Conservation (phyloP, 2,113 vertebrate genomes). For the Eubucco bourcierii region DNA sequence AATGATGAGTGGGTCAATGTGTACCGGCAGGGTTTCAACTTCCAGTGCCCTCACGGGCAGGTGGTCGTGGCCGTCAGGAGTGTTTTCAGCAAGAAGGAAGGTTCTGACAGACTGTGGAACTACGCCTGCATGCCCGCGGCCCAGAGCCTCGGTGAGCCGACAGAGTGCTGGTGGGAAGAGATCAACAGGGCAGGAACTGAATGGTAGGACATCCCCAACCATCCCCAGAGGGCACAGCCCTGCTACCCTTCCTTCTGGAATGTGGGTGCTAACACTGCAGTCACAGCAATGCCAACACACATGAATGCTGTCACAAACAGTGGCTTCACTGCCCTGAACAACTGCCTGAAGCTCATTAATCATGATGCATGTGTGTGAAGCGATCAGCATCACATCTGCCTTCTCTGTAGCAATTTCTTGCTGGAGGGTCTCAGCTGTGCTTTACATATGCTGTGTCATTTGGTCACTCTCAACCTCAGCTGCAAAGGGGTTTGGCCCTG, state of each 20-base stretch:
- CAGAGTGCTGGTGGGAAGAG: constrained; percentile 99
- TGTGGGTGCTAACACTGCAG: background rate
- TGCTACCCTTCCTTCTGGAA: background rate
- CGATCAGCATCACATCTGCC: background rate
- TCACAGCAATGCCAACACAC: background rate
- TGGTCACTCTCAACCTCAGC: background rate
- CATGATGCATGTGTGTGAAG: background rate
- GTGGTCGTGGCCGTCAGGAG: constrained; percentile 89
- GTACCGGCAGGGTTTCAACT: constrained; percentile 94
- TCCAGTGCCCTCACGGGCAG: constrained; percentile 93
- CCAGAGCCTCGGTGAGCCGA: constrained; percentile 85
- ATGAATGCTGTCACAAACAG: background rate
- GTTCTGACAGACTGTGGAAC: constrained; percentile 91
- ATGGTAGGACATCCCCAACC: constrained; percentile 83
- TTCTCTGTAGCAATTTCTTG: background rate
- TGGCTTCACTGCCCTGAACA: background rate
- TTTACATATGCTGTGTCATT: background rate
- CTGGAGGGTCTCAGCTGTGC: background rate
- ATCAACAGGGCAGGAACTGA: constrained; percentile 90
- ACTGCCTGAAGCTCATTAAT: background rate
- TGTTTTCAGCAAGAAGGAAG: constrained; percentile 88
- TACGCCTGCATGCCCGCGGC: constrained; percentile 92
- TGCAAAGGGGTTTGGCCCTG: background rate
- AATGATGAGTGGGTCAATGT: constrained; percentile 90
- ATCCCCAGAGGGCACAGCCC: background rate